These are phyloP conservation scores for Rhinopomastus cyanomelas DNA, from an alignment of 2,113 vertebrate genomes.

Conservation along the genomic window DNA sequence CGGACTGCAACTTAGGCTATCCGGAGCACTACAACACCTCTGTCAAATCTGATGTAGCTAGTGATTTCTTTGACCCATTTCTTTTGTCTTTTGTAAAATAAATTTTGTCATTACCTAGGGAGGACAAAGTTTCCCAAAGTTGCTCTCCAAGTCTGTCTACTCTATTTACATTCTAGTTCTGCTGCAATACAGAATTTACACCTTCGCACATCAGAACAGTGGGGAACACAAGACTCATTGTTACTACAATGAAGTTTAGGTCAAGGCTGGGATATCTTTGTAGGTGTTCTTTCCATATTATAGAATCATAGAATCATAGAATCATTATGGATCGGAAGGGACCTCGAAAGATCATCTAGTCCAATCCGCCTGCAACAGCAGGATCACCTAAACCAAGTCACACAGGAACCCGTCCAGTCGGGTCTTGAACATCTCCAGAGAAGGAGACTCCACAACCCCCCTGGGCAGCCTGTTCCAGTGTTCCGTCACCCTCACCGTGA, in stretches of 20 bases:
- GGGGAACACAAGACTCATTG: not conserved
- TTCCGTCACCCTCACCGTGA: no score
- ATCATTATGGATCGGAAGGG: no score
- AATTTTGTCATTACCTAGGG: not conserved
- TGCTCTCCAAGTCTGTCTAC: not conserved
- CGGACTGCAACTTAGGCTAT: no score
- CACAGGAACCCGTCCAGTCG: no score
- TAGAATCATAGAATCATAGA: no score
- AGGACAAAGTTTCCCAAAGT: not conserved
- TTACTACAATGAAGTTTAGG: fast-evolving
- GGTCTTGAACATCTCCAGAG: no score
- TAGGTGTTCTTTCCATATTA: not conserved
- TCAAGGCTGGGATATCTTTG: not conserved
- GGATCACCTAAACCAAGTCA: not conserved
- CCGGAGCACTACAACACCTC: no score
- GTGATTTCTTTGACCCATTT: not conserved
- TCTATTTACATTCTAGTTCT: not conserved
- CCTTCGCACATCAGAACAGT: not conserved
- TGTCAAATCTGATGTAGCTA: not conserved
- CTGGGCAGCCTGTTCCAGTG: no score
- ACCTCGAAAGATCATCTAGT: no score
- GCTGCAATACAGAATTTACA: not conserved
- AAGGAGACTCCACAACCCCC: no score
- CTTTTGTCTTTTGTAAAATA: not conserved
- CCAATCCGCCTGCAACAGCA: no score